Base-by-base conservation (phyloP, 2,797 vertebrate genomes). In the Epinephelus coioides region DNA sequence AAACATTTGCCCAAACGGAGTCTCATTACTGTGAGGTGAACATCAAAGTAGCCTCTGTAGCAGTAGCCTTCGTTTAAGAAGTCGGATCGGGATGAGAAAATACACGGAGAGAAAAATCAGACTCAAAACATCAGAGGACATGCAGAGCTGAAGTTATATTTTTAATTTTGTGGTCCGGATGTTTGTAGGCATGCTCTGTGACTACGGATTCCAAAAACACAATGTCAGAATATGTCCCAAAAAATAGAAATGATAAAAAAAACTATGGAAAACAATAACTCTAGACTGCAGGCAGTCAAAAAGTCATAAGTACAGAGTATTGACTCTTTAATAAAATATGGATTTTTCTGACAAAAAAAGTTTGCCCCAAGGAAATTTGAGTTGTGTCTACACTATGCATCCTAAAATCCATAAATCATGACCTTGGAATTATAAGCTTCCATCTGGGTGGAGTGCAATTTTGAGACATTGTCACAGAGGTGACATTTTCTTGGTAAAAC, bases 321-420 rank as follows among this genome's bases (percentile, higher is more conserved):
- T 76, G 85, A 77, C 71, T 81, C 25, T 71, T 84, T 82, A 77
- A 84, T 81, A 86, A 85, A 87, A 85, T 82, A 90, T 82, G 46
- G 68, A 84, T 87, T 88, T 76, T 81, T 81, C 57, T 61, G 54
- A 38, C 25, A 54, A 46, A 74, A 67, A 69, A 60, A 54, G 21
- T 84, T 81, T 69, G 43, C 79, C 83, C 57, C 13, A 5, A 83
- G 87, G 59, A 73, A 74, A 71, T 76, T 63, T 63, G 53, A 79
- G 53, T 74, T 69, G 76, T 70, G 54, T 82, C 79, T 61, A 49
- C 43, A 71, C 38, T 4, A 17, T 66, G 62, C 70, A 82, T 66
- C 57, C 62, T 27, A 55, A 87, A 81, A 86, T 84, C 82, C 46
- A 89, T 87, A 87, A 83, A 86, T 76, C 78, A 74, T 65, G 76